phyloP scores from a whole-genome alignment of 2,797 vertebrate genomes.

The Oryzias dopingdopingensis region DNA sequence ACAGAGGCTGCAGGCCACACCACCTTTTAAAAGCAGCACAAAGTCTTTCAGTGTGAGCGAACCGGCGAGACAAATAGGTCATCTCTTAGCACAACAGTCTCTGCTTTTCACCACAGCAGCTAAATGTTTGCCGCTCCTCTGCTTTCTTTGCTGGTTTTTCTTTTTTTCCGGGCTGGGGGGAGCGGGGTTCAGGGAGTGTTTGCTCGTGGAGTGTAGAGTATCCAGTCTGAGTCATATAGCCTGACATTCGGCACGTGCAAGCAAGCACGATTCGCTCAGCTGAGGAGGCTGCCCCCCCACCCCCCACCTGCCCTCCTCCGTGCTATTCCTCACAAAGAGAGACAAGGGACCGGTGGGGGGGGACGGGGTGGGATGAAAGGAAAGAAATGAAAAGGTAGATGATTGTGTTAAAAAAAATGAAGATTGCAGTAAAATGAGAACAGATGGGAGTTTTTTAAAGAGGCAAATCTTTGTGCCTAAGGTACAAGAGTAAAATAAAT shows the following conservation, averaged over 20 bases:
- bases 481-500: conserved; percentile 28
- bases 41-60: conserved; percentile 26
- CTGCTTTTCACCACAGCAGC: conserved; percentile 4
- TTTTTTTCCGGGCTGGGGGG: conserved; percentile 11
- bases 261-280: conserved; percentile 76
- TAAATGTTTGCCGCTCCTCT: conserved; percentile 15
- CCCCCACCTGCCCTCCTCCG: conserved; percentile 4
- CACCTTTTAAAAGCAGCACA: conserved; percentile 21
- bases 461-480: conserved; percentile 63
- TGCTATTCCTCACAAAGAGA: conserved; percentile 68
- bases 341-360: conserved; percentile 50
- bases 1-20: conserved; percentile 35
- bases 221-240: conserved; percentile 70
- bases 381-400: conserved; percentile 52
- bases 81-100: neutral
- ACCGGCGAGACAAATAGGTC: conserved; percentile 11
- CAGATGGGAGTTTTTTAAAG: conserved; percentile 32
- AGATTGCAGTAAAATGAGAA: conserved; percentile 19
- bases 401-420: conserved; percentile 42
- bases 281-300: conserved; percentile 44
- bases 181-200: conserved; percentile 53
- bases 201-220: conserved; percentile 49
- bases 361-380: neutral
- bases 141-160: conserved; percentile 40
- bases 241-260: conserved; percentile 80